A percentile compares a stretch with the other conserved stretches of the same genome.
Conservation (phyloP, 2,888 invertebrate genomes). For the Lithophane leautieri region DNA sequence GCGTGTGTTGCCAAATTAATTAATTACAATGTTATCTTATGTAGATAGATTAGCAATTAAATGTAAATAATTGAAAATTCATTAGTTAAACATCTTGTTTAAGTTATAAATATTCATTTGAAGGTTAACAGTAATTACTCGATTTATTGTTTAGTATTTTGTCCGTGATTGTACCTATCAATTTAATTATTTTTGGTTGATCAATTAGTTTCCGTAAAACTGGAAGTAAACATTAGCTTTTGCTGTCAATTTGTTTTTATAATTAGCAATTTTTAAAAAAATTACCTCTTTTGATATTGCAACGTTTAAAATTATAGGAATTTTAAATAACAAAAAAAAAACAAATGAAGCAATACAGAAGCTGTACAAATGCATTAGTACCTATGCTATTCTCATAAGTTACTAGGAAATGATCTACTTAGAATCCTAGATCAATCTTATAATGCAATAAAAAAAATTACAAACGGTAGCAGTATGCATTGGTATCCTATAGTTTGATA, state of each 20-base stretch:
- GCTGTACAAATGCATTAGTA: background rate
- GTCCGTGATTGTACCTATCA: slow-evolving; percentile 26
- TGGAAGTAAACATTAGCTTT: background rate
- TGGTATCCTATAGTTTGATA: background rate
- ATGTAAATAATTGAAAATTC: slow-evolving; percentile 14
- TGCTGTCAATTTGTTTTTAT: background rate
- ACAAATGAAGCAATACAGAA: background rate
- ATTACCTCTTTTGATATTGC: no score
- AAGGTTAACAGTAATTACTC: slow-evolving; percentile 3
- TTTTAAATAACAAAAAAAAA: background rate
- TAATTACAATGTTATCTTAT: slow-evolving; percentile 57
- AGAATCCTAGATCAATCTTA: slow-evolving; percentile 1
- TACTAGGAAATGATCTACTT: slow-evolving; percentile 4
- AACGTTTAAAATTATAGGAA: background rate
- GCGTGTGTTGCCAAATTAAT: slow-evolving; percentile 78
- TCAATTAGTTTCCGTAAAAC: slow-evolving; percentile 13
- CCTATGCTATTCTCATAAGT: background rate
- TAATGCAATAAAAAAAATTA: background rate
- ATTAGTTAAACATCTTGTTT: slow-evolving; percentile 21
- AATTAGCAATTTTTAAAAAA: background rate
- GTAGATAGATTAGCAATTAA: slow-evolving; percentile 12
- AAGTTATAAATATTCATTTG: background rate
- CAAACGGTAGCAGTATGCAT: background rate
- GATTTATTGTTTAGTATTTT: slow-evolving; percentile 16
- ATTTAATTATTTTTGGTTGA: slow-evolving; percentile 31